A percentile compares a stretch with the other conserved stretches of the same genome.
phyloP scores from a whole-genome alignment of 2,113 vertebrate species.

The Pterocles burchelli region DNA sequence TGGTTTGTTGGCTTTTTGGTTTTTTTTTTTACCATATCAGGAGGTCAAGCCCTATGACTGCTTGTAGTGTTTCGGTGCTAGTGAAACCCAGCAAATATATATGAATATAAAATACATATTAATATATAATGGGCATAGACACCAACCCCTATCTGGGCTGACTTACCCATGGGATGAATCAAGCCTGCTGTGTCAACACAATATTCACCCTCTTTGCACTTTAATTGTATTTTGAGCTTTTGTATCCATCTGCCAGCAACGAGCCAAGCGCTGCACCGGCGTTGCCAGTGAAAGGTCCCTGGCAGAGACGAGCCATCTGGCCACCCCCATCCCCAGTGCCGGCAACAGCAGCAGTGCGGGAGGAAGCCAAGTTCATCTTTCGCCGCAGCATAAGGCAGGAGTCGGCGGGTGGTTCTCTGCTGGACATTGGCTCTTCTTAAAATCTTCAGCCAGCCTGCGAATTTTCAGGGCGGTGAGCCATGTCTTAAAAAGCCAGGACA shows the following conservation, averaged over 20 bases:
- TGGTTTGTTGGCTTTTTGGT: background rate
- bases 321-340: background rate
- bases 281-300: background rate
- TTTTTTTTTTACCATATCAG: rapidly evolving
- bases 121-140: background rate
- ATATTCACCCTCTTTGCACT: background rate
- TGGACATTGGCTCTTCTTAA: background rate
- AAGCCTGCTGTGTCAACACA: rapidly evolving
- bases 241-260: background rate
- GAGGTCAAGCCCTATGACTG: background rate
- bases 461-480: background rate
- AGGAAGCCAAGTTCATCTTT: background rate
- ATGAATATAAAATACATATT: background rate
- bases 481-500: background rate
- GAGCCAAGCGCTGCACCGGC: background rate
- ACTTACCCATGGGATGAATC: background rate
- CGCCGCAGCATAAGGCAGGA: background rate
- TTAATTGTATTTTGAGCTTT: background rate
- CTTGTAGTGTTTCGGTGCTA: background rate
- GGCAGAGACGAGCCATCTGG: background rate
- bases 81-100: background rate
- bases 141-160: background rate
- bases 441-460: background rate
- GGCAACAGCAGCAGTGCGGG: background rate
- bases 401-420: background rate